Evolutionary conservation across 2,113 vertebrate genomes (phyloP), one percentile per base, ranked within the genome.

Genomic region (Hydrochoerus hydrochaeris): DNA sequence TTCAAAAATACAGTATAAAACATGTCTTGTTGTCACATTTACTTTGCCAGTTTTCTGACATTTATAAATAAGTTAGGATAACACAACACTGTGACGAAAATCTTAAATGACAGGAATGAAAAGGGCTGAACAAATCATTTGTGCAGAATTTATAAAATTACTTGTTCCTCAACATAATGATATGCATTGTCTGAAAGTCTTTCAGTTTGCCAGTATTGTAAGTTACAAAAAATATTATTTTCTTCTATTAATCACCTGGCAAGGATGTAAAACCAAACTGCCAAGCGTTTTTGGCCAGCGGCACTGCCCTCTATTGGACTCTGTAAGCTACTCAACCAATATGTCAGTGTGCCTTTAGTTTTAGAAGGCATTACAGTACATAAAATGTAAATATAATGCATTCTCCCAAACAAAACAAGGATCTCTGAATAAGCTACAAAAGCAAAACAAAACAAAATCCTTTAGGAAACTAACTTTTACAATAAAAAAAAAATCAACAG

Each of bases 241-340:
- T 62, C 41, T 65, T 60, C 54, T 30, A 30, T 41, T 80, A 58
- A 58, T 38, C 12, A n/a, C 60, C 19, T 32, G 44, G n/a, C 78
- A 84, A 95, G 73, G 78, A 62, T 1, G 11, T 62, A n/a, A 69
- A 81, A n/a, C 17, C 57, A 75, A 82, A 41, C 35, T 30, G 69
- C 49, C 22, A 28, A 78, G 62, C 1, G n/a, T 5, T 44, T 82
- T 67, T 20, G 63, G 84, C 38, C 24, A 63, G 41, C 41, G 57
- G 17, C 62, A 54, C 88, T 97, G 96, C 96, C 95, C 94, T 90
- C 98, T 97, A 85, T 92, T 91, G 94, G 97, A 85, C 41, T 14
- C 13, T 9, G 30, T 38, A 46, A 91, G 90, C 41, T 41, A 92
- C 5, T 81, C 30, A 85, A 41, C 41, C 22, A 62, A 52, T 2